These are phyloP conservation scores for Euplexia lucipara DNA, from an alignment of 2,888 invertebrate species.

Conservation along the genomic window DNA sequence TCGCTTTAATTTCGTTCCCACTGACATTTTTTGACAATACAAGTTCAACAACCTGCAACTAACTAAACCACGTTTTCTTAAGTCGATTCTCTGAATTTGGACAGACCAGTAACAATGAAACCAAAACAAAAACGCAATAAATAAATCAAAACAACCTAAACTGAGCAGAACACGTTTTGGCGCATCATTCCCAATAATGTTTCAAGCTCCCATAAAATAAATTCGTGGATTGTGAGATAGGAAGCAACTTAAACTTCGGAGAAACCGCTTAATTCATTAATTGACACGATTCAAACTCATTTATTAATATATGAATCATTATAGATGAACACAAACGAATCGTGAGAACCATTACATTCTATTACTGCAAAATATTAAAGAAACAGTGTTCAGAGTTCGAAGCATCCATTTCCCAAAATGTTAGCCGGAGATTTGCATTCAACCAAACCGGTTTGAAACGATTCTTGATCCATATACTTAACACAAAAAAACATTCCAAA, in stretches of 20 bases:
- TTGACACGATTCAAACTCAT: constrained; percentile 29
- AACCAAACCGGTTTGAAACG: constrained; percentile 46
- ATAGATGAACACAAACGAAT: constrained; percentile 15
- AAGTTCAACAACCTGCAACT: constrained; percentile 23
- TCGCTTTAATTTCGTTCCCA: too few species aligned
- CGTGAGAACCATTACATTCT: constrained; percentile 16
- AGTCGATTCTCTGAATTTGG: constrained; percentile 28
- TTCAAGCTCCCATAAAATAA: constrained; percentile 16
- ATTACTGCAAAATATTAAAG: constrained; percentile 31
- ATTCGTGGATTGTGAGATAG: constrained; percentile 20
- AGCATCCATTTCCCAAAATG: constrained; percentile 31
- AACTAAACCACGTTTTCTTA: not conserved
- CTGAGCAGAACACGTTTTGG: constrained; percentile 5
- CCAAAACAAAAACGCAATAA: not conserved
- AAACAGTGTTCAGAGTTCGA: constrained; percentile 5
- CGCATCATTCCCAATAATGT: not conserved
- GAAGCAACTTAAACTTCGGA: constrained; percentile 18
- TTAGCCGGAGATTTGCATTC: constrained; percentile 36
- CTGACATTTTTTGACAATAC: not conserved
- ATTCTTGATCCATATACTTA: constrained; percentile 38
- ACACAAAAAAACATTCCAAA: constrained; percentile 30
- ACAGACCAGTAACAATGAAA: not conserved
- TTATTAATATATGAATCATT: constrained; percentile 53
- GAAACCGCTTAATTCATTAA: constrained; percentile 39
- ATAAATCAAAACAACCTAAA: constrained; percentile 5